phyloP scores from a whole-genome alignment of 2,797 vertebrate genomes.

The Myotis daubentonii region DNA sequence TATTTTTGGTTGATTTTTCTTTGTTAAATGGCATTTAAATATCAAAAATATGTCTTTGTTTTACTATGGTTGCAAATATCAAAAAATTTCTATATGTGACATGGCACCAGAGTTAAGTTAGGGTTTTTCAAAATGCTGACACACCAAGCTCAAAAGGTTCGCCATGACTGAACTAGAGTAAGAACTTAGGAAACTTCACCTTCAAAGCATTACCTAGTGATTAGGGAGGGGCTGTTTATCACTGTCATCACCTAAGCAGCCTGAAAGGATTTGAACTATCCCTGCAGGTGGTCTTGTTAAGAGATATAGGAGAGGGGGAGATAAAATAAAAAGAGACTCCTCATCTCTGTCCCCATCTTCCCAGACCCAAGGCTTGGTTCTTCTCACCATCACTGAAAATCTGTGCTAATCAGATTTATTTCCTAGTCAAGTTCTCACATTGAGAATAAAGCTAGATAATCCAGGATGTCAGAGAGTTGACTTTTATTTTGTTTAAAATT shows the following conservation, averaged over 20 bases:
- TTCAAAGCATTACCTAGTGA: background rate
- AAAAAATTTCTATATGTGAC: too few relatives aligned
- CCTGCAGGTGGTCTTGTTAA: background rate
- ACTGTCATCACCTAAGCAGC: background rate
- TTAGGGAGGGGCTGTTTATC: background rate
- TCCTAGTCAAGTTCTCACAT: background rate
- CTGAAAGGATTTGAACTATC: background rate
- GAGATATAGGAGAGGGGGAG: fast-evolving
- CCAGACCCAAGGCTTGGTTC: background rate
- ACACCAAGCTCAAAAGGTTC: too few relatives aligned
- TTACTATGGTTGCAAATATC: too few relatives aligned
- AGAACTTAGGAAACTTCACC: background rate
- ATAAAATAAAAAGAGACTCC: background rate
- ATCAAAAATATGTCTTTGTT: too few relatives aligned
- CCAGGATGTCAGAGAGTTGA: background rate
- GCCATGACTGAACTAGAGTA: background rate
- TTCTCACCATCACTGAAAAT: background rate
- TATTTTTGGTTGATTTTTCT: too few relatives aligned
- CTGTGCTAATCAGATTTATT: background rate
- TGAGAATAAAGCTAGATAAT: background rate
- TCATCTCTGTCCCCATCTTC: background rate
- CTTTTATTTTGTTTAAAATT: background rate
- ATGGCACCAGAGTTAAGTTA: too few relatives aligned
- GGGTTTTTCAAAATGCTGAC: too few relatives aligned
- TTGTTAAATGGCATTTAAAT: too few relatives aligned